A percentile compares a stretch with the other conserved stretches of the same genome.
Evolutionary conservation across 1,140 invertebrate species (phyloP).

Genomic region (Apis florea): DNA sequence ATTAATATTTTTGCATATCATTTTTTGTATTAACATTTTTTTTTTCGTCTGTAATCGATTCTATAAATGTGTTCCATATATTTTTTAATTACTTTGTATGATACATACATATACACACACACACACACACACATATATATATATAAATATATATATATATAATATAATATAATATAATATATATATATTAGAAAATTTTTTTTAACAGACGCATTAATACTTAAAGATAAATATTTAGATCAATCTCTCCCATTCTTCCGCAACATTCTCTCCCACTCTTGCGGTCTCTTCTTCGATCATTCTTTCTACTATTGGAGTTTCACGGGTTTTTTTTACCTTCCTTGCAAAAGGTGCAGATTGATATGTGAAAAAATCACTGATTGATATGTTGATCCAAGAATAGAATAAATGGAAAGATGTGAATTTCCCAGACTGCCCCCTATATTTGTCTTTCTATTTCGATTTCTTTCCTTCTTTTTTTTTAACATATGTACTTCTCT

Average conservation of each 20-base stretch:
- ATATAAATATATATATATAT: slow-evolving; percentile 52
- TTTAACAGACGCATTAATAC: slow-evolving; percentile 48
- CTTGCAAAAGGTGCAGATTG: slow-evolving; percentile 44
- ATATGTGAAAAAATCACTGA: slow-evolving; percentile 62
- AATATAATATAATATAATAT: slow-evolving; percentile 37
- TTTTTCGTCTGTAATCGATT: too few species aligned
- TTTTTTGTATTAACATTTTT: too few species aligned
- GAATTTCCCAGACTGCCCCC: slow-evolving; percentile 40
- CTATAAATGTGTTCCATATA: too few species aligned
- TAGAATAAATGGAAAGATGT: slow-evolving; percentile 59
- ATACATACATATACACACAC: too few species aligned
- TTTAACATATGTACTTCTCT: too few species aligned
- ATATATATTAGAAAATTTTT: slow-evolving; percentile 50
- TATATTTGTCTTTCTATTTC: slow-evolving; percentile 23
- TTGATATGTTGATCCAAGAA: slow-evolving; percentile 58
- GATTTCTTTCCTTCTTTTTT: not conserved
- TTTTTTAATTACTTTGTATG: too few species aligned
- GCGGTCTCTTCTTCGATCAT: slow-evolving; percentile 15
- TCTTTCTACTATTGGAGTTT: slow-evolving; percentile 9
- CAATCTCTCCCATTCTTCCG: slow-evolving; percentile 41
- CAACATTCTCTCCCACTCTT: slow-evolving; percentile 36
- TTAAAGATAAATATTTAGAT: slow-evolving; percentile 52
- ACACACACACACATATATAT: slow-evolving; percentile 9
- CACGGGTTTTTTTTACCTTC: not conserved
- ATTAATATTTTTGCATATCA: too few species aligned